These are phyloP conservation scores for Rhabditoides inermis DNA, from an alignment of 2,888 invertebrate genomes.

Conservation along the genomic window DNA sequence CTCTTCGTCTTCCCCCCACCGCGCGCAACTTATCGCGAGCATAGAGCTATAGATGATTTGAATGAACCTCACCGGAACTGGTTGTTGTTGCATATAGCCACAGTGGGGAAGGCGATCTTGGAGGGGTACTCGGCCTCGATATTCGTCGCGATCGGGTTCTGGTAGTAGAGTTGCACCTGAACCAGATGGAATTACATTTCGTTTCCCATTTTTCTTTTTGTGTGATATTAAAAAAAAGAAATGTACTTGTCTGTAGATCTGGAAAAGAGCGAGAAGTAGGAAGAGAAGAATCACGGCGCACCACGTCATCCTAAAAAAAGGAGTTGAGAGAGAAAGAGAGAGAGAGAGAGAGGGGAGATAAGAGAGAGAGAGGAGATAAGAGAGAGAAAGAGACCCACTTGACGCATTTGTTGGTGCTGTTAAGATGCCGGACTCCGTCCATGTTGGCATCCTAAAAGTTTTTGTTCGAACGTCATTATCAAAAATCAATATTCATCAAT, in stretches of 20 bases:
- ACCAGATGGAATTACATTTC: no score
- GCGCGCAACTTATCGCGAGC: no score
- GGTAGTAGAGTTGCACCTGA: conserved; percentile 22
- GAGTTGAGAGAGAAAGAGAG: no score
- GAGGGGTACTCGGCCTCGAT: conserved; percentile 48
- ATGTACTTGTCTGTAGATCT: conserved; percentile 36
- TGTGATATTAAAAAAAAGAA: conserved; percentile 21
- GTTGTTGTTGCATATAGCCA: conserved; percentile 50
- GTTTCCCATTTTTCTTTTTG: no score
- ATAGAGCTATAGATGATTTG: no score
- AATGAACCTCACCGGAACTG: conserved; percentile 37
- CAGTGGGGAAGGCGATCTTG: conserved; percentile 43
- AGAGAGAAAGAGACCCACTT: not conserved
- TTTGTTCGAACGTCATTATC: not conserved
- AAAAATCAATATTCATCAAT: not conserved
- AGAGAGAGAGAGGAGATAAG: conserved; percentile 3
- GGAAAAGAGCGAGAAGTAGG: conserved; percentile 35
- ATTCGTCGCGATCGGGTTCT: conserved; percentile 41
- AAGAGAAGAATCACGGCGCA: conserved; percentile 34
- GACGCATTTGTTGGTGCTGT: not conserved
- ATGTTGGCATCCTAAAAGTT: conserved; percentile 39
- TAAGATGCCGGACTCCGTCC: conserved; percentile 47
- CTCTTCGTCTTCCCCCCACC: no score
- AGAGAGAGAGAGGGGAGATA: no score
- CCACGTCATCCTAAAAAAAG: conserved; percentile 30